phyloP scores from a whole-genome alignment of 2,113 vertebrate species.

The Aspiorhynchus laticeps region DNA sequence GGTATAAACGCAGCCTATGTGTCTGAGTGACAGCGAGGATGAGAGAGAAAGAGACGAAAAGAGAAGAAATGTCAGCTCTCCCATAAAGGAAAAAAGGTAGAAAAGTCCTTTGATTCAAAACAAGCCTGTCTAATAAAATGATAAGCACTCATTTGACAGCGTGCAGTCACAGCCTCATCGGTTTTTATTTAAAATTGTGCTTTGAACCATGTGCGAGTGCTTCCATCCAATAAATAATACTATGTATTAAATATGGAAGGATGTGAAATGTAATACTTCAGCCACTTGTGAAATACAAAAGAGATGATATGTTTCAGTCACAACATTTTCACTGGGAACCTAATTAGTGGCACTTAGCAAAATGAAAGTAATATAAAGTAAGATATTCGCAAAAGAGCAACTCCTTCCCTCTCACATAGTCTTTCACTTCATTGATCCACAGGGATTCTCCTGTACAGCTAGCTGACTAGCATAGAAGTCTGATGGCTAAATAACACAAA shows the following conservation, averaged over 20 bases:
- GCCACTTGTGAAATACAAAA: constrained; percentile 14
- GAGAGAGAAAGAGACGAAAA: constrained; percentile 3
- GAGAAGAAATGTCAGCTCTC: background rate
- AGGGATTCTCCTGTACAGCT: background rate
- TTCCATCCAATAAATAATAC: background rate
- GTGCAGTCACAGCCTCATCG: background rate
- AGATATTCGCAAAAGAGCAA: background rate
- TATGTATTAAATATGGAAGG: constrained; percentile 13
- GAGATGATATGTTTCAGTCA: constrained; percentile 11
- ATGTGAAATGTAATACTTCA: constrained; percentile 24
- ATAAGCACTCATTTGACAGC: constrained; percentile 18
- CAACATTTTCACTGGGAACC: constrained; percentile 21
- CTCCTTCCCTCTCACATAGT: background rate
- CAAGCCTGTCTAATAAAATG: constrained; percentile 26
- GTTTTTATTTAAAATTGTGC: background rate
- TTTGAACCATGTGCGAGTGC: background rate
- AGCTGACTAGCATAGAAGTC: background rate
- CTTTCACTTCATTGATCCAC: background rate
- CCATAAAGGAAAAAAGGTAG: background rate
- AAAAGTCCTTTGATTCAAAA: constrained; percentile 2
- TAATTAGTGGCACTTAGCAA: constrained; percentile 8
- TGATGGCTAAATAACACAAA: background rate
- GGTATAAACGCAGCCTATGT: no score
- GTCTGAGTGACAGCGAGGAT: constrained; percentile 19
- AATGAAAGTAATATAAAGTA: constrained; percentile 20